These are phyloP conservation scores for Perdita meconis DNA, from an alignment of 2,888 invertebrate species.

Conservation along the genomic window DNA sequence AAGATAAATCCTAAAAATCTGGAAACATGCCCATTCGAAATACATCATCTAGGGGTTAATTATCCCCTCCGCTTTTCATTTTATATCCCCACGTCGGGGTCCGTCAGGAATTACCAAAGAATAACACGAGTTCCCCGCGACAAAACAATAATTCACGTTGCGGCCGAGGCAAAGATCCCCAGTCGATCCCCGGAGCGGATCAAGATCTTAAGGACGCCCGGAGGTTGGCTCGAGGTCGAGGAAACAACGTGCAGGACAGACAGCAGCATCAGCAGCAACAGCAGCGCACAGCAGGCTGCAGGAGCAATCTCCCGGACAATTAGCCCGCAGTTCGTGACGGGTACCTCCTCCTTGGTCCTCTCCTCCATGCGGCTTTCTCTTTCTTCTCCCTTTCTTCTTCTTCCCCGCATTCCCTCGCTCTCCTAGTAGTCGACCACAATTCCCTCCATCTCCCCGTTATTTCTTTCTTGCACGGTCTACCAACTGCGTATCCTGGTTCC, in stretches of 20 bases:
- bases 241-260: constrained; percentile 73
- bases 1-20: too few species aligned
- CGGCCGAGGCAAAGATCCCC: constrained; percentile 44
- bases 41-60: too few species aligned
- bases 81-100: background rate
- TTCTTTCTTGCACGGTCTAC: constrained; percentile 48
- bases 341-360: constrained; percentile 76
- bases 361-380: constrained; percentile 58
- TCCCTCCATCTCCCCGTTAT: constrained; percentile 47
- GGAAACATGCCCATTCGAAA: too few species aligned
- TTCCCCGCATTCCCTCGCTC: constrained; percentile 25
- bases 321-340: constrained; percentile 83
- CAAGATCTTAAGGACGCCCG: constrained; percentile 73
- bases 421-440: constrained; percentile 43
- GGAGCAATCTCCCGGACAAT: constrained; percentile 83
- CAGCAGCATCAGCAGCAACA: constrained; percentile 71
- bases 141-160: constrained; percentile 53
- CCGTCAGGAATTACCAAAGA: background rate
- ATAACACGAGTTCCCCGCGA: constrained; percentile 36
- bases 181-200: constrained; percentile 67
- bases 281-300: constrained; percentile 76
- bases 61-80: background rate
- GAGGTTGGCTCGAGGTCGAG: constrained; percentile 73
- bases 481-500: constrained; percentile 44
- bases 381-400: constrained; percentile 42